These are phyloP conservation scores for Synanceia verrucosa DNA, from an alignment of 2,797 vertebrate genomes.

Conservation along the genomic window DNA sequence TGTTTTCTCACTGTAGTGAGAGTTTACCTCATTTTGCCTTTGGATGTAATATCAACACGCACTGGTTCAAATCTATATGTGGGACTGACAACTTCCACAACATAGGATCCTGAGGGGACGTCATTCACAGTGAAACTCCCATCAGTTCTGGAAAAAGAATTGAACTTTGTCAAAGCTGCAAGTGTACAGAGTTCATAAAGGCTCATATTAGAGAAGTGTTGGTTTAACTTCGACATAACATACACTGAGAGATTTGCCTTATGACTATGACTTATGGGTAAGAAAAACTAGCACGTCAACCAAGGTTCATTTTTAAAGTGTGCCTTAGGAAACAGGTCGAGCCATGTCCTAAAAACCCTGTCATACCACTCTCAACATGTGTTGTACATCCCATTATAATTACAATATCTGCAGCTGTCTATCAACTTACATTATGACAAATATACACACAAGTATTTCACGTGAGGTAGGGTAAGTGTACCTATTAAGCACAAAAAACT, in stretches of 20 bases:
- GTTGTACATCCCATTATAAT: neutral
- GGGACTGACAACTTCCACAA: conserved; percentile 93
- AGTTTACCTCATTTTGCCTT: conserved; percentile 99
- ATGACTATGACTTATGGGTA: neutral
- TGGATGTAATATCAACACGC: conserved; percentile 97
- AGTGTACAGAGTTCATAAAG: neutral
- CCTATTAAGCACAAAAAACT: too few relatives aligned
- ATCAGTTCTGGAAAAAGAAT: conserved; percentile 86
- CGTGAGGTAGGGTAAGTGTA: too few relatives aligned
- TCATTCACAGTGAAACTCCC: conserved; percentile 98
- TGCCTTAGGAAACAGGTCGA: too few relatives aligned
- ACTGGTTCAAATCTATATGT: conserved; percentile 93
- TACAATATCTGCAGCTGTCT: neutral
- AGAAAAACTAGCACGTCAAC: neutral
- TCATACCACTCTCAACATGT: neutral
- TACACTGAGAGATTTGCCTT: neutral
- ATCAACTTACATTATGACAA: neutral
- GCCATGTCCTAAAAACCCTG: neutral
- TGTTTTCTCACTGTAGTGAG: neutral
- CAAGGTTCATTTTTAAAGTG: neutral
- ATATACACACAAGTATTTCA: neutral
- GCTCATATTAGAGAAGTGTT: neutral
- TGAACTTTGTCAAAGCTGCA: neutral
- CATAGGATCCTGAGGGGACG: conserved; percentile 95
- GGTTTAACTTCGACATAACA: neutral